These are phyloP conservation scores for Hippopotamus amphibius DNA, from an alignment of 2,113 vertebrate genomes.

Conservation along the genomic window DNA sequence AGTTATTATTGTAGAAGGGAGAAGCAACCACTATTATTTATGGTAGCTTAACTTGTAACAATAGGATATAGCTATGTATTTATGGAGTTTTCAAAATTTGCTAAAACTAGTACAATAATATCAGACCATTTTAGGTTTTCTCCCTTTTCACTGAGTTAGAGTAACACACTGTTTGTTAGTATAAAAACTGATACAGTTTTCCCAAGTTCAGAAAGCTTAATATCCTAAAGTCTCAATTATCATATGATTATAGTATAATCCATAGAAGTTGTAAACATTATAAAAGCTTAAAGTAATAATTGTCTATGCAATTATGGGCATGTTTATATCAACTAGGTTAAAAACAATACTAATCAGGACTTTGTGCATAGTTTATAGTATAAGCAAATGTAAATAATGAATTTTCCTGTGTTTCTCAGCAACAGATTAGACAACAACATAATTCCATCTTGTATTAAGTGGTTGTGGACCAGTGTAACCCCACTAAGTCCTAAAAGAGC, in stretches of 20 bases:
- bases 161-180: background rate
- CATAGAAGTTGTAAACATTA: background rate
- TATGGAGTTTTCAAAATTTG: constrained; percentile 23
- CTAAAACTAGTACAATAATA: background rate
- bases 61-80: background rate
- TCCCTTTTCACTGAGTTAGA: background rate
- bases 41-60: background rate
- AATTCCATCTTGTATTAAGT: background rate
- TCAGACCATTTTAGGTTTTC: background rate
- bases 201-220: background rate
- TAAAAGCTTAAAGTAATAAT: background rate
- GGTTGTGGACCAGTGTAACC: background rate
- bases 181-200: background rate
- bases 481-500: background rate
- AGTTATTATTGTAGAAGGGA: background rate
- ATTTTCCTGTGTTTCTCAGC: background rate
- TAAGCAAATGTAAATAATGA: background rate
- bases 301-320: background rate
- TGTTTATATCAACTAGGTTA: constrained; percentile 35
- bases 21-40: background rate
- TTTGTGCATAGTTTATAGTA: background rate
- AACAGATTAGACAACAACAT: background rate
- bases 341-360: background rate
- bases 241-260: background rate
- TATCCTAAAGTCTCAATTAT: background rate